Percentiles rank a stretch among this genome's conserved stretches.
phyloP scores from a whole-genome alignment of 2,888 invertebrate genomes.

The Aphelenchoides bicaudatus region DNA sequence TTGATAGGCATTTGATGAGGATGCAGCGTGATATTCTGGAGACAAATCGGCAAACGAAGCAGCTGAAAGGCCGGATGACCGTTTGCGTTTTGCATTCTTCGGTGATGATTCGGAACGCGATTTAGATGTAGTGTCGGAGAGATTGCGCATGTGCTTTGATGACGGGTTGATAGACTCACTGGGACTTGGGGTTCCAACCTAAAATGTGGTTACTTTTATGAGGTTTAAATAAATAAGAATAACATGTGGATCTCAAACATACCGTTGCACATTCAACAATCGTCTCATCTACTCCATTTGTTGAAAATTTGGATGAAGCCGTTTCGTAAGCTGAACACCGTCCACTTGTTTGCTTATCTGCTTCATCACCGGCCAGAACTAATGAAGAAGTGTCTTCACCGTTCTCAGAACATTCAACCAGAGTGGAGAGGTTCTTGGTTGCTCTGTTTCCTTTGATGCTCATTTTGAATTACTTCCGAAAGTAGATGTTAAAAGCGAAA shows the following conservation, averaged over 20 bases:
- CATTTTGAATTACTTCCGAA: too few species aligned
- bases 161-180: conserved; percentile 2
- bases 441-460: conserved; percentile 21
- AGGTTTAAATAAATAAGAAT: neutral
- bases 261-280: conserved; percentile 5
- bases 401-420: conserved; percentile 33
- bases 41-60: conserved; percentile 1
- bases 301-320: conserved; percentile 8
- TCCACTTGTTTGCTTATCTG: conserved; percentile 5
- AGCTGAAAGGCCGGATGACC: neutral
- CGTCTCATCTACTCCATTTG: conserved; percentile 2
- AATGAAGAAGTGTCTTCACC: conserved; percentile 31
- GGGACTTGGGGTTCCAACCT: conserved; percentile 3
- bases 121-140: conserved; percentile 2
- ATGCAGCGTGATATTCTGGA: neutral
- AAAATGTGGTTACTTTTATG: too few species aligned
- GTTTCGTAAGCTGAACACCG: conserved; percentile 9
- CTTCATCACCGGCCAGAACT: neutral
- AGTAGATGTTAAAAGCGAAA: conserved; percentile 64
- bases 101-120: conserved; percentile 5
- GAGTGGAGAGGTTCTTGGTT: conserved; percentile 34
- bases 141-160: conserved; percentile 3
- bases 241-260: neutral
- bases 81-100: neutral
- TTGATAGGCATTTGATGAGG: neutral